Percentiles rank a stretch among this genome's conserved stretches.
Evolutionary conservation across 2,888 invertebrate genomes (phyloP).

Genomic region (Gymnosoma rotundatum): DNA sequence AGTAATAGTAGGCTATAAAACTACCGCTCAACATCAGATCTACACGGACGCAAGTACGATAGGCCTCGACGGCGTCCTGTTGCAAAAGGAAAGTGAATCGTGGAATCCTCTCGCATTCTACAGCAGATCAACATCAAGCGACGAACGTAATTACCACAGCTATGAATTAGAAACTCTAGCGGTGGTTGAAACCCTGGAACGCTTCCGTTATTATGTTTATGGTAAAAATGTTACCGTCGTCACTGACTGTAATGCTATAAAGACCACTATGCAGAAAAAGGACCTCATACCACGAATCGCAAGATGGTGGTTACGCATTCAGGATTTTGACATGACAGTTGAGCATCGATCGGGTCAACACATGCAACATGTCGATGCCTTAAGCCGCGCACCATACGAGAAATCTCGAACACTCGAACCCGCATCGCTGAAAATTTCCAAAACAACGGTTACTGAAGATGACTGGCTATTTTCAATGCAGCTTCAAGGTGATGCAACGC

Average conservation of each 20-base stretch:
- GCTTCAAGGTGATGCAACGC: constrained; percentile 4
- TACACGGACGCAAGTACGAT: constrained; percentile 63
- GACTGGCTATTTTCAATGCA: constrained; percentile 54
- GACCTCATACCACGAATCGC: constrained; percentile 13
- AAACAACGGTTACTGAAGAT: constrained; percentile 21
- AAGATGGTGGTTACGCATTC: no score
- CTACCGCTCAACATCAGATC: constrained; percentile 53
- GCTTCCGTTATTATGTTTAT: constrained; percentile 44
- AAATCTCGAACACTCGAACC: constrained; percentile 20
- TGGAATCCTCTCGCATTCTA: constrained; percentile 55
- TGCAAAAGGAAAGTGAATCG: constrained; percentile 39
- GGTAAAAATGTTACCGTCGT: constrained; percentile 33
- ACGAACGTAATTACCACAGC: constrained; percentile 56
- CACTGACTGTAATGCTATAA: constrained; percentile 62
- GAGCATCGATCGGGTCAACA: constrained; percentile 19
- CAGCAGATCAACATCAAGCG: constrained; percentile 44
- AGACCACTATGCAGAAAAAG: constrained; percentile 44
- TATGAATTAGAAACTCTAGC: constrained; percentile 74
- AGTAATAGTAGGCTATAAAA: constrained; percentile 45
- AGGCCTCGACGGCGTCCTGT: constrained; percentile 49
- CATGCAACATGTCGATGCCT: constrained; percentile 60
- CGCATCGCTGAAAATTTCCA: constrained; percentile 6
- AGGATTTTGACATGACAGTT: not conserved
- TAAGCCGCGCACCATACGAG: constrained; percentile 13
- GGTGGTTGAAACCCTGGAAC: constrained; percentile 57